Conservation (phyloP, 2,888 invertebrate genomes). For the Lampropteryx suffumata region DNA sequence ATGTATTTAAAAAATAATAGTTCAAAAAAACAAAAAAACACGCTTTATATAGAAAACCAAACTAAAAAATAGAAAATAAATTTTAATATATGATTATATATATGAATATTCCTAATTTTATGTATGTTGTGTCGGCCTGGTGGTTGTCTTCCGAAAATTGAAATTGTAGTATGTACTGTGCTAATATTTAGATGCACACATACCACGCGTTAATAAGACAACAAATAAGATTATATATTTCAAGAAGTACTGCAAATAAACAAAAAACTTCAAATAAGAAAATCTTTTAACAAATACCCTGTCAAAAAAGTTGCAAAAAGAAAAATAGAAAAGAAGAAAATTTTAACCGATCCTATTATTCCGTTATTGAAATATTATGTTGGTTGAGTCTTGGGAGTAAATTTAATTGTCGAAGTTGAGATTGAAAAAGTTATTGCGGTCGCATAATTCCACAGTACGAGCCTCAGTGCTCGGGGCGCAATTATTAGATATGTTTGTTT, state of each 20-base stretch:
- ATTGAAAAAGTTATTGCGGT: slow-evolving; percentile 79
- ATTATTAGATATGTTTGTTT: slow-evolving; percentile 77
- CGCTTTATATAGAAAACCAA: no score
- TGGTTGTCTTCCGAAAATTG: no score
- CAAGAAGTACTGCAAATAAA: not conserved
- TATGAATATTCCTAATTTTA: no score
- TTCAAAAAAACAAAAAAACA: no score
- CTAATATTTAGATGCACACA: no score
- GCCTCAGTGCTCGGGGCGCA: slow-evolving; percentile 57
- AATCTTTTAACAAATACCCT: slow-evolving; percentile 1
- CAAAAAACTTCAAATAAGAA: slow-evolving; percentile 8
- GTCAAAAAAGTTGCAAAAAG: slow-evolving; percentile 30
- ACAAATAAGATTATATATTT: not conserved
- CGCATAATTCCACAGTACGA: slow-evolving; percentile 70
- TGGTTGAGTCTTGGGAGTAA: slow-evolving; percentile 67
- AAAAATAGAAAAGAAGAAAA: slow-evolving; percentile 41
- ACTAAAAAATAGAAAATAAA: no score
- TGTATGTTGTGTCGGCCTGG: no score
- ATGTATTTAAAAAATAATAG: no score
- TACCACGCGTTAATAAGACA: no score
- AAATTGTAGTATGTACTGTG: no score
- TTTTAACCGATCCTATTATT: slow-evolving; percentile 52
- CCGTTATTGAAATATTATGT: slow-evolving; percentile 74
- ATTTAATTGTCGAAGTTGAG: slow-evolving; percentile 80
- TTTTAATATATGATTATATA: no score